Evolutionary conservation across 92 coral and sea anemone genomes (phyloP), one percentile per base, ranked within the genome.

Genomic region (Micromussa lordhowensis): DNA sequence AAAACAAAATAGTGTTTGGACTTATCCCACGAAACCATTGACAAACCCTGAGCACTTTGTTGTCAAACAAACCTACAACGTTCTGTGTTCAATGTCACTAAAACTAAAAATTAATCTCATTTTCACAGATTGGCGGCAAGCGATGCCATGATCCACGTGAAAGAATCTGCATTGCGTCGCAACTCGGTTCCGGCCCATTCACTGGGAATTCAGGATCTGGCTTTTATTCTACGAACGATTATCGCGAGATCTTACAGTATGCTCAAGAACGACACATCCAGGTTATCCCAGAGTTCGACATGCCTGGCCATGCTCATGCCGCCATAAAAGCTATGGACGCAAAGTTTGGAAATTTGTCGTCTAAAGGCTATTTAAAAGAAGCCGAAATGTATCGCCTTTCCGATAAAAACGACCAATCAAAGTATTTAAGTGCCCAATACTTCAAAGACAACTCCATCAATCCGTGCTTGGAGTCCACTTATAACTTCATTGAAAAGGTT

Each of bases 221-320:
- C 69, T 63, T 63, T 30, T 63, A 63, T 26, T 24, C 69, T 22
- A 11, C 29, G 69, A 24, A 2, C 29, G 69, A 63, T 24, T 63
- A 63, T 26, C n/a, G 69, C 69, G 69, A 24, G 13, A 63, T 63
- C 29, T 26, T 63, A 26, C 69, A 21, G 69, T 63, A 63, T 6
- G 69, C 69, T 24, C 69, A 24, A 24, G 69, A 63, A 63, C 30
- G 69, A 6, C 69, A 63, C 69, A 63, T 63, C 69, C 69, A 21
- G 14, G 29, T 63, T 6, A 63, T 63, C 24, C 69, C 69, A 22
- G 69, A 63, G 69, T 63, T 63, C 10, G 69, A 93, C 84, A 95
- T 95, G 96, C 96, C 98, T 6, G 98, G 94, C 2, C 98, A 95
- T 78, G 85, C 94, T 13, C 94, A 95, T 85, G 95, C 96, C 7